Percentiles rank a stretch among this genome's conserved stretches.
Conservation (phyloP, 2,888 invertebrate genomes). For the Venusia cambrica region DNA sequence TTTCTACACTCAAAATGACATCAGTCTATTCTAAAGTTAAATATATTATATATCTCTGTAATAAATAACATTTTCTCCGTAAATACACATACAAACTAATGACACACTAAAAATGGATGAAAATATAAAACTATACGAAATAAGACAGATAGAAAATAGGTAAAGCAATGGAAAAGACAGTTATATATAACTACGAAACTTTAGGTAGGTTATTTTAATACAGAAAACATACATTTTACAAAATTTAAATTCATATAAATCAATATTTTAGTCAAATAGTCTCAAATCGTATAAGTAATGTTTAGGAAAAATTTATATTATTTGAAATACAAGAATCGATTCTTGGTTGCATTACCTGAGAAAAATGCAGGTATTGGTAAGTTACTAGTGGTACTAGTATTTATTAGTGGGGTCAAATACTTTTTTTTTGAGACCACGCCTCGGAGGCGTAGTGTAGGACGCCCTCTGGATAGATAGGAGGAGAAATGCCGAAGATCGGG, state of each 20-base stretch:
- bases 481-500: too few species aligned
- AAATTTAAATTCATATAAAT: conserved; percentile 16
- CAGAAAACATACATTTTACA: conserved; percentile 8
- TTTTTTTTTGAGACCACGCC: too few species aligned
- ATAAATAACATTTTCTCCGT: conserved; percentile 34
- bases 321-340: too few species aligned
- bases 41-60: conserved; percentile 42
- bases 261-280: not conserved
- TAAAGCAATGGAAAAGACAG: conserved; percentile 12
- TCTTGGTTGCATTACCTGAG: too few species aligned
- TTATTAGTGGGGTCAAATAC: too few species aligned
- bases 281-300: conserved; percentile 4
- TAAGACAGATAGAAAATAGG: conserved; percentile 15
- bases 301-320: conserved; percentile 7
- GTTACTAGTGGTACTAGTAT: too few species aligned
- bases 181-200: conserved; percentile 2
- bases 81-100: conserved; percentile 30
- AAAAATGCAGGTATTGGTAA: too few species aligned
- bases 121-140: conserved; percentile 25
- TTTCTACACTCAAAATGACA: conserved; percentile 43
- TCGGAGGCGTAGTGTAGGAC: too few species aligned
- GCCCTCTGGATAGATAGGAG: too few species aligned
- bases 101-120: conserved; percentile 15
- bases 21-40: conserved; percentile 48
- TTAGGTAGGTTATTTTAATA: conserved; percentile 3